Base-by-base conservation (phyloP, 2,888 invertebrate species). In the Podotricha telesiphe region DNA sequence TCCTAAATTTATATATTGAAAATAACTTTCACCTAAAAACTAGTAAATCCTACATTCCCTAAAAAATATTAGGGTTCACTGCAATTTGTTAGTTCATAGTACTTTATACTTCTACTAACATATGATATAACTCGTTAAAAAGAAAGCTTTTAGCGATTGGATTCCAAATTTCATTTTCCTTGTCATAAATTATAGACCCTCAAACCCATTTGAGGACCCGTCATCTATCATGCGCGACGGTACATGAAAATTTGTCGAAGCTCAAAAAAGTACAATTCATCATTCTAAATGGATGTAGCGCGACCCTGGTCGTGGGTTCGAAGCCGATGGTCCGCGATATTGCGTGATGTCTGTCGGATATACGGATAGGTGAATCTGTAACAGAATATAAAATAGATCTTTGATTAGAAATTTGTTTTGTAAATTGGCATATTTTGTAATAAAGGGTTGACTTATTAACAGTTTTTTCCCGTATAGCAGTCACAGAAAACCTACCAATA, bases 221-320 rank as follows among this genome's bases (percentile, higher is more conserved):
- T 40, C 71, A 69, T 73, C 48, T 28, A 69, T 73, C 69, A 71
- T 56, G 34, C 47, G 17, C 22, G 58, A 40, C 58, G 58, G 64
- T 64, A 65, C 58, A 69, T 59, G 71, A 68, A 71, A 64, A 74
- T 73, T 77, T 69, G 71, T 74, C 73, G 74, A 74, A 75, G 72
- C 69, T 59, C 70, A 77, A 78, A 77, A 28, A 73, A 73, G 65
- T 71, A 74, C 55, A 65, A 74, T 75, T 71, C 72, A 72, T 75
- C 75, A 75, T 71, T 59, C 51, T 70, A 75, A 75, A 71, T 73
- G 71, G 71, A 74, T 65, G 19, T 56, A 67, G 63, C 64, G 62
- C 20, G 48, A 48, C 19, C 20, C 48, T 10, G 70, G 68, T 56
- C 55, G 37, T n/a, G 66, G 53, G 56, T 59, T 48, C 48, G 51